Evolutionary conservation across 2,113 vertebrate genomes (phyloP).

Genomic region (Plectropomus leopardus): DNA sequence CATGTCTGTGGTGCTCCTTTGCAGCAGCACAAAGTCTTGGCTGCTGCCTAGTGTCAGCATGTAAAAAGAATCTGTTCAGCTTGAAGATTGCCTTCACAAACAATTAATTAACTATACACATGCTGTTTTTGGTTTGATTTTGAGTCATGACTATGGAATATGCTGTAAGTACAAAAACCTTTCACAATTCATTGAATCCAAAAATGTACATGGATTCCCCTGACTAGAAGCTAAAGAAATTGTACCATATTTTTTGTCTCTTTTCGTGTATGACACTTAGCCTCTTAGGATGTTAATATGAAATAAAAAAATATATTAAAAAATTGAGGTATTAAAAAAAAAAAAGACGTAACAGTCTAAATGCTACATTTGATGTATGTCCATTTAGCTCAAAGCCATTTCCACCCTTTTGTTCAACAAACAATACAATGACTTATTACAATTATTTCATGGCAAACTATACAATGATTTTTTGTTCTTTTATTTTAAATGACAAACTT

Average conservation of each 20-base stretch:
- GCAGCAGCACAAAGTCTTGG: constrained; percentile 11
- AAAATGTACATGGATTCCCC: neutral
- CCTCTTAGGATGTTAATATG: neutral
- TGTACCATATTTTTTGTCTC: neutral
- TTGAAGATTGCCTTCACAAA: neutral
- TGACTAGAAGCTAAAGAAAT: neutral
- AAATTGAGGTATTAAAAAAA: no score
- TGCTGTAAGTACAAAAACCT: neutral
- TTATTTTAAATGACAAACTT: no score
- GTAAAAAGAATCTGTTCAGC: constrained; percentile 9
- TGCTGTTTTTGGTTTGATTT: neutral
- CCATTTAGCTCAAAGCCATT: no score
- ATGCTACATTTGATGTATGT: neutral
- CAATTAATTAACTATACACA: neutral
- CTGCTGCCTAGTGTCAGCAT: constrained; percentile 25
- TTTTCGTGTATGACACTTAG: neutral
- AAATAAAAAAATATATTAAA: no score
- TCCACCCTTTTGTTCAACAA: no score
- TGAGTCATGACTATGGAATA: neutral
- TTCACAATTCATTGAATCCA: neutral
- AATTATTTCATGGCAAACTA: no score
- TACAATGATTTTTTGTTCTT: no score
- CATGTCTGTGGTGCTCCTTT: neutral
- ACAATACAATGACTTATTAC: no score
- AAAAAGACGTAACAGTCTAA: neutral